These are phyloP conservation scores for Agelas oroides DNA, from an alignment of 37 sponge, comb jelly and placozoan genomes.

Conservation along the genomic window DNA sequence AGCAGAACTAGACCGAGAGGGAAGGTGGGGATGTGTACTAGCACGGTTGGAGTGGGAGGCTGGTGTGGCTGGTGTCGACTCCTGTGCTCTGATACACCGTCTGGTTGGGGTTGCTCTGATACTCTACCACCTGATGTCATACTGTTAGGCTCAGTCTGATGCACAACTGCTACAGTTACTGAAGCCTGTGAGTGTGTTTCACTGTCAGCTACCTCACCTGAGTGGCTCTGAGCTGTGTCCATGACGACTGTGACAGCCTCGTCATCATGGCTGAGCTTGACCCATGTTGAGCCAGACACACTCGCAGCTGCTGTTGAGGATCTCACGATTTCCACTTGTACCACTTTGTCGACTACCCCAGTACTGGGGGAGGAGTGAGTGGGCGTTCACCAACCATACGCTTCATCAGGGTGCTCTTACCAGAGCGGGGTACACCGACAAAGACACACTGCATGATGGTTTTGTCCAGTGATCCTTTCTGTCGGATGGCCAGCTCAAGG, in stretches of 20 bases:
- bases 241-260: neutral
- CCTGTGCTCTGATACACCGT: neutral
- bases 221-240: neutral
- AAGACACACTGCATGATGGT: slow-evolving; percentile 3
- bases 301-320: neutral
- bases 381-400: neutral
- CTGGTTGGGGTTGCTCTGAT: too few species aligned
- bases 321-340: neutral
- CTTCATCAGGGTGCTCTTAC: slow-evolving; percentile 3
- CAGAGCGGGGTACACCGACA: neutral
- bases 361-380: neutral
- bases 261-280: neutral
- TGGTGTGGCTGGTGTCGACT: neutral
- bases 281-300: neutral
- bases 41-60: too few species aligned
- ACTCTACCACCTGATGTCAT: neutral
- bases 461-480: slow-evolving; percentile 6
- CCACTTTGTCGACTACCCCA: slow-evolving; percentile 9
- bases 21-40: too few species aligned
- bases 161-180: too few species aligned
- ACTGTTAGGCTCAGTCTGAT: neutral
- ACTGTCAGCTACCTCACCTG: neutral
- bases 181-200: too few species aligned
- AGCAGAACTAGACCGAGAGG: too few species aligned
- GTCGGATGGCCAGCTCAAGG: neutral